Conservation (phyloP, 2,888 invertebrate species). For the Acleris emargana region DNA sequence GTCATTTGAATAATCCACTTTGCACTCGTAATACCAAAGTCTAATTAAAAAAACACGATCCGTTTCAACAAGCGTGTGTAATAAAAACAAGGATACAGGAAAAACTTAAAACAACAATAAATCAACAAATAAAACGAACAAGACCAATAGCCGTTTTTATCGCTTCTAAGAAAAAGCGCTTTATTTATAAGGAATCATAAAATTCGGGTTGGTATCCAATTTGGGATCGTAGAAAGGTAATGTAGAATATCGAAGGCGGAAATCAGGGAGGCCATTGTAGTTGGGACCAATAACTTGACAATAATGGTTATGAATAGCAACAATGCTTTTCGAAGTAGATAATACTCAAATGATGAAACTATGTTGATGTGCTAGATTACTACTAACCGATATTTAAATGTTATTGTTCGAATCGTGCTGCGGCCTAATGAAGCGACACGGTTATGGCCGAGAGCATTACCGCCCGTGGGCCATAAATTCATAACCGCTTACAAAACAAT, state of each 20-base stretch:
- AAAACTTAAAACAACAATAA: conserved; percentile 33
- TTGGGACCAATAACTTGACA: conserved; percentile 38
- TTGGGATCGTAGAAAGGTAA: conserved; percentile 40
- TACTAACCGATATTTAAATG: conserved; percentile 25
- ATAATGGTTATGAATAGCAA: conserved; percentile 27
- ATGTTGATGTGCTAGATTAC: not conserved
- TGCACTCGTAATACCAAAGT: not conserved
- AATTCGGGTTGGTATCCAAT: conserved; percentile 38
- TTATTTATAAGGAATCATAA: conserved; percentile 40
- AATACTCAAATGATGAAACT: not conserved
- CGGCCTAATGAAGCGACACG: conserved; percentile 33
- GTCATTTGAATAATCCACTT: conserved; percentile 37
- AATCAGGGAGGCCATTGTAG: conserved; percentile 41
- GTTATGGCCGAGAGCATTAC: conserved; percentile 33
- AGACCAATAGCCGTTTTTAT: conserved; percentile 35
- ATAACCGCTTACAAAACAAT: conserved; percentile 36
- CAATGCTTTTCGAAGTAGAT: conserved; percentile 5
- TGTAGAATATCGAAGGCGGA: conserved; percentile 40
- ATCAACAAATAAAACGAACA: conserved; percentile 31
- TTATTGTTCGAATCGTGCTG: conserved; percentile 10
- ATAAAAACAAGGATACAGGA: conserved; percentile 27
- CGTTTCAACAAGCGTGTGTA: conserved; percentile 19
- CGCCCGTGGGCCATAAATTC: conserved; percentile 31
- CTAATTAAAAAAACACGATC: conserved; percentile 6
- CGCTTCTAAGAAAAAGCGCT: conserved; percentile 32